Evolutionary conservation across 1,140 invertebrate species (phyloP), one percentile per base, ranked within the genome.

Genomic region (Drosophila chauvacae): DNA sequence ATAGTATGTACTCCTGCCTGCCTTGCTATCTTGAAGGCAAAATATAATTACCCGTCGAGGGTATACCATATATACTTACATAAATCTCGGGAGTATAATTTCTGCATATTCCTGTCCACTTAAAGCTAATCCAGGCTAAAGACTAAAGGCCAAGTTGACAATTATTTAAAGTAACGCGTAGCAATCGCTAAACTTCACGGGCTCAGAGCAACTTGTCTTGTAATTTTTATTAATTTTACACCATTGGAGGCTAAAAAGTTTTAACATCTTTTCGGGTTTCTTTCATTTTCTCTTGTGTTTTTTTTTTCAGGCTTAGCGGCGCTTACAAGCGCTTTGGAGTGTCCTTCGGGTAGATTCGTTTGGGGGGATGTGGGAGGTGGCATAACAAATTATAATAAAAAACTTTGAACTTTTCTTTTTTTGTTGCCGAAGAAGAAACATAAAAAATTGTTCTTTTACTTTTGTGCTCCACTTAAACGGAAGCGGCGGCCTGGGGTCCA

Each of bases 141-240:
- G 37, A 23, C 44, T 69, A 59, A 63, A 26, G 48, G 56, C 58
- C 48, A 47, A 51, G 26, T 35, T 78, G 55, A 80, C 63, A 77
- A 83, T 87, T 80, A 83, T 80, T 86, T 66, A 70, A 35, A 41
- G 44, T 61, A 51, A 75, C 62, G 39, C 70, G 55, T 28, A 75
- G 44, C 65, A 80, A 71, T 64, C 51, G 75, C 64, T 48, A 55
- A 86, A 87, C 80, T 86, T 86, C 51, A 68, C 35, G 20, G 37
- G 62, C 82, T 75, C 62, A 77, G 58, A 57, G 59, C 56, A 61
- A 66, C 61, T 76, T 77, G 73, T 61, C 80, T 68, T 73, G 84
- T 87, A 87, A 87, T 87, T 87, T 88, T 88, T 87, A 87, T 87
- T 87, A 87, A 87, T 87, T 87, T 88, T 86, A 83, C 80, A 75